Evolutionary conservation across 2,888 invertebrate genomes (phyloP).

Genomic region (Leptothorax acervorum): DNA sequence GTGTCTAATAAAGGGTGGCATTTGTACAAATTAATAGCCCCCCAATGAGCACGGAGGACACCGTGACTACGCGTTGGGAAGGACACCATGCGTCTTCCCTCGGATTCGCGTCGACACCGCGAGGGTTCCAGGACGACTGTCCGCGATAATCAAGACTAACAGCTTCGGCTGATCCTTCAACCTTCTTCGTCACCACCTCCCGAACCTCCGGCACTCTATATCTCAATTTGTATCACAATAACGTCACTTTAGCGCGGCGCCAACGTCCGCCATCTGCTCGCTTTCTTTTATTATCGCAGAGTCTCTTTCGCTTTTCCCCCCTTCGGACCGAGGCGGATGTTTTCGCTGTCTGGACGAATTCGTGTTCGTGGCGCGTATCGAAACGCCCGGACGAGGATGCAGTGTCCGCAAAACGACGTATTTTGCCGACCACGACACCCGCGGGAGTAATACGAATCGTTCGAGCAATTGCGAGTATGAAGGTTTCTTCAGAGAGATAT

Average conservation of each 20-base stretch:
- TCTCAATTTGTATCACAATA: conserved; percentile 85
- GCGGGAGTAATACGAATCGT: conserved; percentile 74
- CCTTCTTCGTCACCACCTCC: conserved; percentile 79
- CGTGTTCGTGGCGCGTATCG: conserved; percentile 62
- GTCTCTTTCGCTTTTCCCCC: neutral
- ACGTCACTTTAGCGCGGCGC: conserved; percentile 80
- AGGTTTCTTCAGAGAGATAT: conserved; percentile 59
- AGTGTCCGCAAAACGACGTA: conserved; percentile 65
- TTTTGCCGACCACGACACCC: conserved; percentile 72
- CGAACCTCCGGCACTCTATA: conserved; percentile 78
- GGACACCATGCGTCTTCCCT: conserved; percentile 77
- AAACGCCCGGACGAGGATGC: conserved; percentile 55
- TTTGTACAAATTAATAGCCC: conserved; percentile 78
- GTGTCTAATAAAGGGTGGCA: conserved; percentile 72
- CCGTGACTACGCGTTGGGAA: conserved; percentile 56
- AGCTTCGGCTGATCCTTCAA: conserved; percentile 83
- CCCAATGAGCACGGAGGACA: conserved; percentile 66
- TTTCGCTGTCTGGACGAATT: conserved; percentile 61
- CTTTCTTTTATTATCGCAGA: conserved; percentile 42
- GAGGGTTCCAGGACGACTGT: conserved; percentile 80
- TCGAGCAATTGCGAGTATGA: conserved; percentile 61
- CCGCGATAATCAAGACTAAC: conserved; percentile 85
- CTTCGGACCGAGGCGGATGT: neutral
- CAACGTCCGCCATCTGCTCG: conserved; percentile 48
- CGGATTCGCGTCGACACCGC: conserved; percentile 65